phyloP scores from a whole-genome alignment of 2,113 vertebrate species.

The Plestiodon gilberti region DNA sequence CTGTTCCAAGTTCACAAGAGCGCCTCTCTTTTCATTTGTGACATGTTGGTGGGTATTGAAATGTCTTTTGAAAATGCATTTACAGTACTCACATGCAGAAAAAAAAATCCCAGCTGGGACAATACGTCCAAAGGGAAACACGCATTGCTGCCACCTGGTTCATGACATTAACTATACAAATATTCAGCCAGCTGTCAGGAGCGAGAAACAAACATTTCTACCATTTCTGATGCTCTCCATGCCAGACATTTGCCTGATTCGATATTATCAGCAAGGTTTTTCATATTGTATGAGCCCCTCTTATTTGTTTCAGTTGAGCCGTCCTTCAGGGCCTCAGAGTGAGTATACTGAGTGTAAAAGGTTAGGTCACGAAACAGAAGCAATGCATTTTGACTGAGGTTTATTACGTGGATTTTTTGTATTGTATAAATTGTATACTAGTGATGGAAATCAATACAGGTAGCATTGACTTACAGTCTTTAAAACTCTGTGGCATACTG shows the following conservation, averaged over 20 bases:
- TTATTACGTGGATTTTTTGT: not conserved
- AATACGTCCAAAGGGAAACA: not conserved
- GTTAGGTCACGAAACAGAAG: not conserved
- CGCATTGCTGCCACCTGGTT: conserved; percentile 22
- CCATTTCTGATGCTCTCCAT: not conserved
- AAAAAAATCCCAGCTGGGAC: conserved; percentile 21
- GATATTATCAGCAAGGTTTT: not conserved
- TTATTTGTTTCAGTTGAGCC: conserved; percentile 4
- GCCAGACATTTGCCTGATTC: conserved; percentile 11
- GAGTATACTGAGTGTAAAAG: not conserved
- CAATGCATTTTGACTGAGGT: fast-evolving
- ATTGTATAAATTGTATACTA: not conserved
- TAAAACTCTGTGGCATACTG: not conserved
- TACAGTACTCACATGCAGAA: not conserved
- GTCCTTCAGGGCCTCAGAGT: not conserved
- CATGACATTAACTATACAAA: not conserved
- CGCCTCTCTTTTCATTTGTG: not conserved
- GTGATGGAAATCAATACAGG: not conserved
- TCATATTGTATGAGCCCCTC: not conserved
- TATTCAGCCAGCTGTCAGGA: conserved; percentile 22
- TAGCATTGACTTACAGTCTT: not conserved
- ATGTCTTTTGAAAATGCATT: conserved; percentile 20
- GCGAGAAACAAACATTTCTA: not conserved
- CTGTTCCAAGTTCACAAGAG: not conserved
- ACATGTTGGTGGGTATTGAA: not conserved